These are phyloP conservation scores for Rhinolophus ferrumequinum DNA, from an alignment of 2,113 vertebrate species.

Conservation along the genomic window DNA sequence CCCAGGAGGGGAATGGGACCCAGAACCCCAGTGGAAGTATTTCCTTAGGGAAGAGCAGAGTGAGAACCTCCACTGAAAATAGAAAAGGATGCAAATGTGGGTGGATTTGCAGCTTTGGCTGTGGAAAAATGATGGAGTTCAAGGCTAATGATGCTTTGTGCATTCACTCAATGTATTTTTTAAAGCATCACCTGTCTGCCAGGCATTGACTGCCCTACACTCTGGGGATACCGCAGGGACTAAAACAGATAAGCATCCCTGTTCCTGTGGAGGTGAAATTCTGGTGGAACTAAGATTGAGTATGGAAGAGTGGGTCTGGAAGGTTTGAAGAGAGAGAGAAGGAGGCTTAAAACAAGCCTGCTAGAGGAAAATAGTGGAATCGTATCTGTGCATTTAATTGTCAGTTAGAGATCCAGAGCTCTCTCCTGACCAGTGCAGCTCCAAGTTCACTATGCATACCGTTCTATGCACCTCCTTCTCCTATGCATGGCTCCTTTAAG, in stretches of 20 bases:
- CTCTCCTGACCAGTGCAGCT: not conserved
- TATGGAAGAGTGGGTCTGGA: not conserved
- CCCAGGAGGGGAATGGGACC: not conserved
- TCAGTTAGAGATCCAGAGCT: not conserved
- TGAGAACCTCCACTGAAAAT: not conserved
- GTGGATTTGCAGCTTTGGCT: not conserved
- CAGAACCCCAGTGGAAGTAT: not conserved
- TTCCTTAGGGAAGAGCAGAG: not conserved
- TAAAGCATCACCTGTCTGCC: not conserved
- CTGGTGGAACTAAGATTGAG: not conserved
- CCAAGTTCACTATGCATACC: not conserved
- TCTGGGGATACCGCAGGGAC: not conserved
- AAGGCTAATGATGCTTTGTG: not conserved
- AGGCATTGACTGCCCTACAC: not conserved
- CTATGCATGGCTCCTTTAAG: not conserved
- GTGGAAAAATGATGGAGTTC: not conserved
- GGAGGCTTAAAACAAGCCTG: not conserved
- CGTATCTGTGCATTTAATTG: not conserved
- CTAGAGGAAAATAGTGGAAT: not conserved
- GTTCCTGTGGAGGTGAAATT: not conserved
- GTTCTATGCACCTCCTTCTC: not conserved
- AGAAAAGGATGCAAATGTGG: not conserved
- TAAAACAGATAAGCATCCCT: not conserved
- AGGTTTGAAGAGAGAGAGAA: not conserved
- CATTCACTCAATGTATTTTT: not conserved